A percentile compares a stretch with the other conserved stretches of the same genome.
Evolutionary conservation across 2,113 vertebrate genomes (phyloP).

Genomic region (Conger conger): DNA sequence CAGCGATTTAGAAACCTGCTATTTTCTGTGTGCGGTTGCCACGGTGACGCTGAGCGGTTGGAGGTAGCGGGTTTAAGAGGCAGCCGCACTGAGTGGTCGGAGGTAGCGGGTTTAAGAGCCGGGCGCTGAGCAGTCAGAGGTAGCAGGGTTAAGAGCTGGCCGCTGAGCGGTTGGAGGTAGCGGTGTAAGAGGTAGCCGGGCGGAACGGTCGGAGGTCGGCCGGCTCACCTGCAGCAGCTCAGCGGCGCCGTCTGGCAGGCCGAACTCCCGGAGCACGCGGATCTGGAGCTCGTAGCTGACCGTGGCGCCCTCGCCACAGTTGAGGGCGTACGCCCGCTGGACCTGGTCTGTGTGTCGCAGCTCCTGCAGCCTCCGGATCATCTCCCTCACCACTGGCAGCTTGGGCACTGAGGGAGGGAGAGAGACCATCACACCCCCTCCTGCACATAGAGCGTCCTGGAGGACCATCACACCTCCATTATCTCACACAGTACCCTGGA

Average conservation of each 20-base stretch:
- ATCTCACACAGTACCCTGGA: too few species aligned
- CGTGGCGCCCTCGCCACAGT: constrained; percentile 92
- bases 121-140: too few species aligned
- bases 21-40: neutral
- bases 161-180: too few species aligned
- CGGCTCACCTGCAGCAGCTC: constrained; percentile 88
- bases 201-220: neutral
- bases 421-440: too few species aligned
- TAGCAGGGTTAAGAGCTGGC: too few species aligned
- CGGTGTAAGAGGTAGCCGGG: too few species aligned
- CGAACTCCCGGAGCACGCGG: constrained; percentile 90
- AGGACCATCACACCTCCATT: too few species aligned
- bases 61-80: too few species aligned
- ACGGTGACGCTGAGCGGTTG: too few species aligned
- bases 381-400: constrained; percentile 83
- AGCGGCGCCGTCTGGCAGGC: constrained; percentile 88
- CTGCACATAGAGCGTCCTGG: too few species aligned
- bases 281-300: constrained; percentile 98
- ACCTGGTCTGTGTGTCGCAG: constrained; percentile 92
- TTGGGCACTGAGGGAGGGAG: constrained; percentile 76
- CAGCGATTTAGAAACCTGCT: neutral
- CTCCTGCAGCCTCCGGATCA: constrained; percentile 91
- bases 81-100: neutral
- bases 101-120: too few species aligned
- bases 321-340: constrained; percentile 90